These are phyloP conservation scores for Butorides virescens DNA, from an alignment of 2,113 vertebrate genomes.

Conservation along the genomic window DNA sequence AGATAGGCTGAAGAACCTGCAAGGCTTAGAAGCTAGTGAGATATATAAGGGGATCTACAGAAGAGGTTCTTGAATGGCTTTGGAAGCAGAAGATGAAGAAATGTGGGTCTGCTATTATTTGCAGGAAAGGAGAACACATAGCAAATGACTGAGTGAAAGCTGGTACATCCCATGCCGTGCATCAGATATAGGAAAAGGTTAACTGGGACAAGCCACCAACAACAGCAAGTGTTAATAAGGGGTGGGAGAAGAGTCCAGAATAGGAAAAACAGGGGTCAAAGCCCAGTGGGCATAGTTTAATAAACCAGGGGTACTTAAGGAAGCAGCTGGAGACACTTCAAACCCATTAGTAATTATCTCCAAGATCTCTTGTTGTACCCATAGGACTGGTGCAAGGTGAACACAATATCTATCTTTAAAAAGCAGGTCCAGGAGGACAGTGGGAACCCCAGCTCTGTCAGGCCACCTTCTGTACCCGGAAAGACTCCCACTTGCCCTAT, in stretches of 20 bases:
- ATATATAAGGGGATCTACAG: neutral
- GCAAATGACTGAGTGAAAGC: neutral
- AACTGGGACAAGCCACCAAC: neutral
- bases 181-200: neutral
- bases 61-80: neutral
- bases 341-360: slow-evolving; percentile 4
- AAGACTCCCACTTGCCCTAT: neutral
- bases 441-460: accelerated
- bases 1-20: neutral
- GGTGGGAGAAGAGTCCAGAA: neutral
- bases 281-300: neutral
- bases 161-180: accelerated
- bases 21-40: neutral
- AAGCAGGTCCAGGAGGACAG: neutral
- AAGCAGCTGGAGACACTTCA: neutral
- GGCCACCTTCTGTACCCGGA: neutral
- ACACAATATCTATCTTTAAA: neutral
- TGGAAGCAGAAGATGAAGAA: neutral
- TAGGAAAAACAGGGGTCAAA: neutral
- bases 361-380: neutral
- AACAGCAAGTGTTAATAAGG: neutral
- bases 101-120: neutral
- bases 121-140: neutral
- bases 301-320: neutral
- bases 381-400: neutral